A percentile compares a stretch with the other conserved stretches of the same genome.
These are phyloP conservation scores for Pachliopta kotzebuea DNA, from an alignment of 2,888 invertebrate genomes.

Conservation along the genomic window DNA sequence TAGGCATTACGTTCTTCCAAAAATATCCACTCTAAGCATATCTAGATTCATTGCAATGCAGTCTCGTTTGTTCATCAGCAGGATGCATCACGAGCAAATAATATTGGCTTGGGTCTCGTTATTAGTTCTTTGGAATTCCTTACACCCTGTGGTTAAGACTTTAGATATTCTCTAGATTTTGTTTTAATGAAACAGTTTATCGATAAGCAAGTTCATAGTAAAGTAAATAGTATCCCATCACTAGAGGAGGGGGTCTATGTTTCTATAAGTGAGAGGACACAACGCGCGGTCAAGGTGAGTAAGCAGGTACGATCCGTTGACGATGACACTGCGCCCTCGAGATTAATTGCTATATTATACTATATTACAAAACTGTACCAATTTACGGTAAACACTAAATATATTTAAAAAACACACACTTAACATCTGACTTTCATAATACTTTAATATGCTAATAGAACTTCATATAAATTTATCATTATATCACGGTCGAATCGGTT, in stretches of 20 bases:
- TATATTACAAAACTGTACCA: conserved; percentile 24
- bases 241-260: conserved; percentile 25
- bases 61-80: no score
- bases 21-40: no score
- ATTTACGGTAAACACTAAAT: not conserved
- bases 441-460: no score
- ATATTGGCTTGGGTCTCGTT: no score
- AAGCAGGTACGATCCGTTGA: conserved; percentile 53
- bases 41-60: no score
- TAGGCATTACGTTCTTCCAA: no score
- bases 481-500: no score
- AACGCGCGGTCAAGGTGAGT: conserved; percentile 74
- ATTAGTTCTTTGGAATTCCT: no score
- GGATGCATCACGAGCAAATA: no score
- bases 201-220: not conserved
- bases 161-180: not conserved
- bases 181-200: not conserved
- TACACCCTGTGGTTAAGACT: no score
- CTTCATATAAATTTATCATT: no score
- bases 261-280: conserved; percentile 65
- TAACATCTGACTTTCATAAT: not conserved
- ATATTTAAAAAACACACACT: not conserved
- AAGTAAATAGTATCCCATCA: conserved; percentile 11
- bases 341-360: conserved; percentile 56
- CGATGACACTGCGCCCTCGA: conserved; percentile 61